These are phyloP conservation scores for Austrolebias charrua DNA, from an alignment of 2,797 vertebrate genomes.

Conservation along the genomic window DNA sequence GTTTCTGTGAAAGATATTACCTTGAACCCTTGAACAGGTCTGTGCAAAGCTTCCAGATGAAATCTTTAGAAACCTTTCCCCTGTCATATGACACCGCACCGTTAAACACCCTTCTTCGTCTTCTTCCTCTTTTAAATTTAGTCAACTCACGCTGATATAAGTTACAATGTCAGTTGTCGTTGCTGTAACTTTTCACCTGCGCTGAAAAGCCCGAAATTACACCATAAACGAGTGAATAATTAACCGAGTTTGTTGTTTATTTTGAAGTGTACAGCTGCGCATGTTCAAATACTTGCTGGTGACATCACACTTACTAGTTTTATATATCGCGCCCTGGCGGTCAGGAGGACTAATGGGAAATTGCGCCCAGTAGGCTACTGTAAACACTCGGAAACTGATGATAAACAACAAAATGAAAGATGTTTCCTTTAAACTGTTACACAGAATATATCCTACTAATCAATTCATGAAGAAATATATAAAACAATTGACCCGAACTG, in stretches of 20 bases:
- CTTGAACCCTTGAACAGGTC: slow-evolving; percentile 2
- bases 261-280: not conserved
- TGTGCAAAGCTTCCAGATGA: not conserved
- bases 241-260: not conserved
- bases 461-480: too few relatives aligned
- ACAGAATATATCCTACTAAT: too few relatives aligned
- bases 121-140: not conserved
- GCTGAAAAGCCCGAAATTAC: rapidly evolving
- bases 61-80: not conserved
- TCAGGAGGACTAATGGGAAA: not conserved
- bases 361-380: too few relatives aligned
- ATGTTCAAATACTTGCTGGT: not conserved
- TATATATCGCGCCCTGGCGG: slow-evolving; percentile 1
- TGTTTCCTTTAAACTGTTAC: too few relatives aligned
- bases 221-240: not conserved
- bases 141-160: not conserved
- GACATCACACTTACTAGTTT: too few relatives aligned
- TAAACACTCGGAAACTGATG: too few relatives aligned
- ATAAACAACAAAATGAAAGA: too few relatives aligned
- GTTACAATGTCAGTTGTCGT: not conserved
- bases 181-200: not conserved
- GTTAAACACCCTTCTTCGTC: not conserved
- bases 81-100: not conserved
- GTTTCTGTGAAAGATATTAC: not conserved
- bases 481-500: too few relatives aligned